These are phyloP conservation scores for Chromoteleia sp. DNA, from an alignment of 2,888 invertebrate species.

Conservation along the genomic window DNA sequence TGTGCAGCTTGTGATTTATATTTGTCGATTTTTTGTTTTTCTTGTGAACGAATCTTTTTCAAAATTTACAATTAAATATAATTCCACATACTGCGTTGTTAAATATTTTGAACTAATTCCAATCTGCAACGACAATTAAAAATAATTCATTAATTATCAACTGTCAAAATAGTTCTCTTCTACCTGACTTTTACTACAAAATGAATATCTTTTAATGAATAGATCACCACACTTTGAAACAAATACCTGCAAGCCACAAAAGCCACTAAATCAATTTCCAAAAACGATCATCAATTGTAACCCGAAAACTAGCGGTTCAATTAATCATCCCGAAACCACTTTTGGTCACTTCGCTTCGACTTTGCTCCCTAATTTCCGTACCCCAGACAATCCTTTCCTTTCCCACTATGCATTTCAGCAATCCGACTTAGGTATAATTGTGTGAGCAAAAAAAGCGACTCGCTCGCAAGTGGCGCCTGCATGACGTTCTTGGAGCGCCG, in stretches of 20 bases:
- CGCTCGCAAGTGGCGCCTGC: slow-evolving; percentile 61
- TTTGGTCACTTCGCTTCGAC: slow-evolving; percentile 36
- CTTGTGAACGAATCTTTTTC: too few relatives aligned
- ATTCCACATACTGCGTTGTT: too few relatives aligned
- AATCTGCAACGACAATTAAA: too few relatives aligned
- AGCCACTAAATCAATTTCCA: slow-evolving; percentile 15
- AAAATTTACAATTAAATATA: too few relatives aligned
- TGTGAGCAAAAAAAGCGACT: slow-evolving; percentile 52
- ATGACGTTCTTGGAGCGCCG: slow-evolving; percentile 60
- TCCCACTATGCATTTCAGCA: slow-evolving; percentile 50
- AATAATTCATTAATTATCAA: too few relatives aligned
- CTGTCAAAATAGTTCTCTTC: too few relatives aligned
- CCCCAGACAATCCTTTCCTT: slow-evolving; percentile 34
- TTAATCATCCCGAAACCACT: slow-evolving; percentile 40
- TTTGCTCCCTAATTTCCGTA: slow-evolving; percentile 17
- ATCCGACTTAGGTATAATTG: slow-evolving; percentile 41
- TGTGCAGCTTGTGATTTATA: too few relatives aligned
- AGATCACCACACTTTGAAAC: not conserved
- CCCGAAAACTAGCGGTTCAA: slow-evolving; percentile 28
- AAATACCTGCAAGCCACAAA: slow-evolving; percentile 8
- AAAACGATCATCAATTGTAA: slow-evolving; percentile 22
- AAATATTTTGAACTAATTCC: too few relatives aligned
- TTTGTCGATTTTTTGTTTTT: too few relatives aligned
- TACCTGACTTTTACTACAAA: too few relatives aligned
- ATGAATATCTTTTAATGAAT: not conserved